Base-by-base conservation (phyloP, 2,797 vertebrate species). In the Megaceryle alcyon region DNA sequence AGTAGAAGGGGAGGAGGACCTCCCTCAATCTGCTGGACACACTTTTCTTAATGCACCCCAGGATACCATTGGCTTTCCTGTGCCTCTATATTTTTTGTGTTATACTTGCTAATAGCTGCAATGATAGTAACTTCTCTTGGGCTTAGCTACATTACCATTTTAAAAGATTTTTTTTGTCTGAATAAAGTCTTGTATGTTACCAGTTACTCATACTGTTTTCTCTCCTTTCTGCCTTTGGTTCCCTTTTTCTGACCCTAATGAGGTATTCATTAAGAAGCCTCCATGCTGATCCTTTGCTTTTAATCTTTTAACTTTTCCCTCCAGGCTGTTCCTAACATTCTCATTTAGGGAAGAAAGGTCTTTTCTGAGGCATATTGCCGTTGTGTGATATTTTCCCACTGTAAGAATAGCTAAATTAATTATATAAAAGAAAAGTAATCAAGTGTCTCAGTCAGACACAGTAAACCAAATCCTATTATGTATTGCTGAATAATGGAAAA, bases 221-320 rank as follows among this genome's bases (percentile, higher is more conserved):
- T 73, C 80, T 86, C 64, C 77, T 63, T 92, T 78, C 85, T 90
- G 79, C 88, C 73, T 93, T 88, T 86, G 48, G 90, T 91, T 96
- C 82, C 54, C 61, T 86, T 96, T 93, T 91, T 86, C 91, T 82
- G 83, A 94, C 86, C 80, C 90, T 97, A 97, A 97, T 92, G 89
- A 96, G 91, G 31, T 48, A 95, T 95, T 96, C 95, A 94, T 97
- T 97, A 97, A 73, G 94, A 80, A 96, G 94, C 94, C 57, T 94
- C 92, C 96, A 95, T 96, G 95, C 93, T 96, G 95, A 82, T 97
- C 83, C 72, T 70, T 88, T 83, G 61, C 94, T 95, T 96, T 94
- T 97, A 96, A 90, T 97, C 94, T 95, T 96, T 89, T 92, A 94
- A 95, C 81, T 96, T 96, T 94, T 91, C 90, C 93, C 95, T 96